A percentile compares a stretch with the other conserved stretches of the same genome.
Conservation (phyloP, 2,797 vertebrate genomes). For the Poeciliopsis infans region DNA sequence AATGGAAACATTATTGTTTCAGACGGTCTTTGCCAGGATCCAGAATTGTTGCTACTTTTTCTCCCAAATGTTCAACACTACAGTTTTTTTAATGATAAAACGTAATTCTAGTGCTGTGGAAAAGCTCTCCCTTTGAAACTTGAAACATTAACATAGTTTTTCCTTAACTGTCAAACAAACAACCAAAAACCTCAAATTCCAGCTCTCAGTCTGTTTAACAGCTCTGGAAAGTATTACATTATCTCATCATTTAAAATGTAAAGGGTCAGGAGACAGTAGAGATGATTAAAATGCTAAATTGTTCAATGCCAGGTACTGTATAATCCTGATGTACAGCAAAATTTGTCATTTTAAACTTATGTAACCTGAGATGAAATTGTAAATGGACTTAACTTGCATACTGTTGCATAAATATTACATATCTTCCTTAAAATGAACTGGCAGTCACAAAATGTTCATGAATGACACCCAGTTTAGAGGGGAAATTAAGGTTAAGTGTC, state of each 20-base stretch:
- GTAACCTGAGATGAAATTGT: not conserved
- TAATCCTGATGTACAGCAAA: not conserved
- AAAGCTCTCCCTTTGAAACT: not conserved
- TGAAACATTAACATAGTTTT: not conserved
- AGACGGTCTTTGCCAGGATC: too few species aligned
- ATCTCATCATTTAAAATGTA: not conserved
- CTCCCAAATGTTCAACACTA: conserved; percentile 24
- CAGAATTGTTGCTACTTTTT: not conserved
- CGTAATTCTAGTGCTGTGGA: not conserved
- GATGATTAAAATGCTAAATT: conserved; percentile 5
- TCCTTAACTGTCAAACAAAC: not conserved
- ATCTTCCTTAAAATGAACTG: not conserved
- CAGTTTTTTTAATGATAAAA: not conserved
- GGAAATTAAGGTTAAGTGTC: not conserved
- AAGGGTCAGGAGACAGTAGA: not conserved
- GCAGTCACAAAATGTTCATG: not conserved
- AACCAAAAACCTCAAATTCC: not conserved
- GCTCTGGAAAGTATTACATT: not conserved
- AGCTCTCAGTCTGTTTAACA: not conserved
- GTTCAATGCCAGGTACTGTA: conserved; percentile 5
- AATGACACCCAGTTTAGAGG: not conserved
- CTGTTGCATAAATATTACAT: not conserved
- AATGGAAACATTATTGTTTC: not conserved
- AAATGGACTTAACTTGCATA: not conserved
- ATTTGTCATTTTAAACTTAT: not conserved